These are phyloP conservation scores for Sericinus montela DNA, from an alignment of 2,888 invertebrate genomes.

Conservation along the genomic window DNA sequence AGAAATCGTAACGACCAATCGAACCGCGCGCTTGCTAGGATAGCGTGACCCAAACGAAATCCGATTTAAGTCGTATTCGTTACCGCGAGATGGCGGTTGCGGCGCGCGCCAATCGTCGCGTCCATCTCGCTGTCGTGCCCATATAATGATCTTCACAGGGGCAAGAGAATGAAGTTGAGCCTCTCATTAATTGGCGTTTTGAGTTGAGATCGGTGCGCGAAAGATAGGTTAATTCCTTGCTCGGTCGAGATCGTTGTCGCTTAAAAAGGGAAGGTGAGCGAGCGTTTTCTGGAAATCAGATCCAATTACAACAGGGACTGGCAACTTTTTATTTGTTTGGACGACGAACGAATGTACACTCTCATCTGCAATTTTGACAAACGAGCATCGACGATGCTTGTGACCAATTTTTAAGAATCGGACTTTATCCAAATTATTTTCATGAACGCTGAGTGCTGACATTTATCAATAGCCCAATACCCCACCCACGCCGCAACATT, in stretches of 20 bases:
- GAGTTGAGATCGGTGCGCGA: slow-evolving; percentile 76
- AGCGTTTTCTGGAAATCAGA: slow-evolving; percentile 78
- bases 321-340: slow-evolving; percentile 76
- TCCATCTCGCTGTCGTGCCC: slow-evolving; percentile 77
- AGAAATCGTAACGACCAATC: slow-evolving; percentile 71
- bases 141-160: slow-evolving; percentile 80
- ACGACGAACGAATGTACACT: slow-evolving; percentile 47
- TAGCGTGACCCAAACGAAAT: slow-evolving; percentile 78
- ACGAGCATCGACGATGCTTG: slow-evolving; percentile 48
- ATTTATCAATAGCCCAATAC: slow-evolving; percentile 48
- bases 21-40: slow-evolving; percentile 64
- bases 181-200: slow-evolving; percentile 80
- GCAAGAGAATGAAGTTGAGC: slow-evolving; percentile 79
- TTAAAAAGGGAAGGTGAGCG: slow-evolving; percentile 76
- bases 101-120: slow-evolving; percentile 74
- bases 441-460: slow-evolving; percentile 38
- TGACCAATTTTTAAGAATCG: slow-evolving; percentile 34
- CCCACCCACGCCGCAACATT: slow-evolving; percentile 77
- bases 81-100: slow-evolving; percentile 74
- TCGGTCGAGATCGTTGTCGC: slow-evolving; percentile 74
- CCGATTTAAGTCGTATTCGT: slow-evolving; percentile 72
- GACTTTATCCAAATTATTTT: slow-evolving; percentile 35
- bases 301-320: slow-evolving; percentile 76
- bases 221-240: slow-evolving; percentile 79
- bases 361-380: slow-evolving; percentile 63